Conservation (phyloP, 2,797 vertebrate species). For the Luscinia megarhynchos region DNA sequence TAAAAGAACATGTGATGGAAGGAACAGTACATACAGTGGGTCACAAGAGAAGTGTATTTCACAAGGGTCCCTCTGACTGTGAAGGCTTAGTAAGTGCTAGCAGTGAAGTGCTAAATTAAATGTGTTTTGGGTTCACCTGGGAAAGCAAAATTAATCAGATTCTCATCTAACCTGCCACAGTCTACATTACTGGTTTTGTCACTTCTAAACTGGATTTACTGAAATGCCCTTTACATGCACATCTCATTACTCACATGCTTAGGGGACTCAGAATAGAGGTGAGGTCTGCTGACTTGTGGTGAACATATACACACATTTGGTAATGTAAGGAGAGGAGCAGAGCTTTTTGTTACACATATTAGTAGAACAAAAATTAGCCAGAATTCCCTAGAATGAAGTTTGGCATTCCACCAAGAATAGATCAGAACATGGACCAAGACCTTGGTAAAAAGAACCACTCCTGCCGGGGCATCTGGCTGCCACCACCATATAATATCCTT, state of each 20-base stretch:
- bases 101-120: background rate
- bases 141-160: background rate
- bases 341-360: background rate
- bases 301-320: accelerated
- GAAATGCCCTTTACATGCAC: background rate
- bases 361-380: background rate
- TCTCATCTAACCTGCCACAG: background rate
- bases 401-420: background rate
- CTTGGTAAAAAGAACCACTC: background rate
- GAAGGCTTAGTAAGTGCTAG: background rate
- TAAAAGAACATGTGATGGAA: background rate
- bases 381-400: background rate
- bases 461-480: background rate
- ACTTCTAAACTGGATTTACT: background rate
- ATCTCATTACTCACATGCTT: background rate
- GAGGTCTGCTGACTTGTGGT: background rate
- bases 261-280: background rate
- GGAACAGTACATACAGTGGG: background rate
- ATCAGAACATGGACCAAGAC: background rate
- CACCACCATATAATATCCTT: background rate
- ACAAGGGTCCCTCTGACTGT: background rate
- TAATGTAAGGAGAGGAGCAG: background rate
- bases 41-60: background rate
- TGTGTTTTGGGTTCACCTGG: background rate
- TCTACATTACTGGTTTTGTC: background rate